A percentile compares a stretch with the other conserved stretches of the same genome.
Conservation (phyloP, 2,113 vertebrate species). For the Willisornis vidua region DNA sequence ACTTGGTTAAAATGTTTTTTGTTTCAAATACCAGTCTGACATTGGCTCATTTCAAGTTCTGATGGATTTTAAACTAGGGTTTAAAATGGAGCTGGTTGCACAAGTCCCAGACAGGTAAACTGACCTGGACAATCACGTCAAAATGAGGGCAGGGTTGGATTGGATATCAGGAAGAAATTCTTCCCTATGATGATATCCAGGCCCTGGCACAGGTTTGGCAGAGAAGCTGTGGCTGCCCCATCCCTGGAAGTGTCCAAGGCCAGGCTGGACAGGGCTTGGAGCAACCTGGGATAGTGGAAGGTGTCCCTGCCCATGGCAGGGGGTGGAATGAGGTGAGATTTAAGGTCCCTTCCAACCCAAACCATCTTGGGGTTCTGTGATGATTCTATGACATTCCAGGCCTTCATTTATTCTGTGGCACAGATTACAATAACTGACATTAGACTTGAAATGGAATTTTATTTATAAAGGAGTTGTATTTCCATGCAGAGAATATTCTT, state of each 20-base stretch:
- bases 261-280: background rate
- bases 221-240: background rate
- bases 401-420: background rate
- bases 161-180: background rate
- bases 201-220: background rate
- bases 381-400: background rate
- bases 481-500: background rate
- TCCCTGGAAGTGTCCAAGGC: background rate
- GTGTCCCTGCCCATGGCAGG: background rate
- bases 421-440: background rate
- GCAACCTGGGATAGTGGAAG: accelerated
- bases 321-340: background rate
- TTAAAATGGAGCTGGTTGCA: background rate
- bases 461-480: background rate
- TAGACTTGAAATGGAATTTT: background rate
- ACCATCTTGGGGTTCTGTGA: background rate
- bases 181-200: too few species aligned
- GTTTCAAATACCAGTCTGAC: background rate
- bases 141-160: background rate
- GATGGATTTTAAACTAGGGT: background rate
- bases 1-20: background rate
- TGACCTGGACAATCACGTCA: background rate
- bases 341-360: background rate
- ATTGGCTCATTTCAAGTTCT: background rate
- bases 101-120: background rate